Percentiles rank a stretch among this genome's conserved stretches.
phyloP scores from a whole-genome alignment of 2,888 invertebrate genomes.

The Operophtera brumata region DNA sequence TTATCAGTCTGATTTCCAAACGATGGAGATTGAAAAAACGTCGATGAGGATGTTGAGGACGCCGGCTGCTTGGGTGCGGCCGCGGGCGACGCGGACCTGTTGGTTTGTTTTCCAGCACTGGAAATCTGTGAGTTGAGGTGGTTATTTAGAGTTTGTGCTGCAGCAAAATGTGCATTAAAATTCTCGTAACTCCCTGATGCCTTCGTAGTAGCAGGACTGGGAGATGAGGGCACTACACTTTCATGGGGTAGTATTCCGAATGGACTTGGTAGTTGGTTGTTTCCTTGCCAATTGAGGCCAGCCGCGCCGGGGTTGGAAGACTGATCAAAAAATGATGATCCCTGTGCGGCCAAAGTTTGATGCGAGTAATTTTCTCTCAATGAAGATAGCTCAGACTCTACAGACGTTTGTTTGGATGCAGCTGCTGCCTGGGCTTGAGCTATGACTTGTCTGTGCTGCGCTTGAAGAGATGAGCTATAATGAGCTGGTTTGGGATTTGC shows the following conservation, averaged over 20 bases:
- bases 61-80: slow-evolving; percentile 77
- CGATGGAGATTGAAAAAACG: slow-evolving; percentile 84
- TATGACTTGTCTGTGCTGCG: slow-evolving; percentile 85
- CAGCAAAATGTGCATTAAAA: slow-evolving; percentile 86
- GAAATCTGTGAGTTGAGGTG: slow-evolving; percentile 84
- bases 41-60: slow-evolving; percentile 77
- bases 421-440: slow-evolving; percentile 79
- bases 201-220: slow-evolving; percentile 82
- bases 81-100: slow-evolving; percentile 79
- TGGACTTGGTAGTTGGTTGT: slow-evolving; percentile 84
- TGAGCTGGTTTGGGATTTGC: slow-evolving; percentile 87
- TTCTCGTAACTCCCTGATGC: slow-evolving; percentile 82
- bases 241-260: slow-evolving; percentile 90
- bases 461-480: slow-evolving; percentile 83
- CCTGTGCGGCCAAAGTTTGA: slow-evolving; percentile 80
- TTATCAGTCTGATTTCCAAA: slow-evolving; percentile 81
- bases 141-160: slow-evolving; percentile 82
- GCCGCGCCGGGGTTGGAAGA: slow-evolving; percentile 74
- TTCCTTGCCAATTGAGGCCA: slow-evolving; percentile 87
- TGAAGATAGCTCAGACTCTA: slow-evolving; percentile 79
- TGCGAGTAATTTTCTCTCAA: slow-evolving; percentile 83
- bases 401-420: slow-evolving; percentile 78
- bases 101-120: slow-evolving; percentile 77
- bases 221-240: slow-evolving; percentile 85
- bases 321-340: slow-evolving; percentile 85